Percentiles rank a stretch among this genome's conserved stretches.
phyloP scores from a whole-genome alignment of 2,888 invertebrate species.

The Tyria jacobaeae region DNA sequence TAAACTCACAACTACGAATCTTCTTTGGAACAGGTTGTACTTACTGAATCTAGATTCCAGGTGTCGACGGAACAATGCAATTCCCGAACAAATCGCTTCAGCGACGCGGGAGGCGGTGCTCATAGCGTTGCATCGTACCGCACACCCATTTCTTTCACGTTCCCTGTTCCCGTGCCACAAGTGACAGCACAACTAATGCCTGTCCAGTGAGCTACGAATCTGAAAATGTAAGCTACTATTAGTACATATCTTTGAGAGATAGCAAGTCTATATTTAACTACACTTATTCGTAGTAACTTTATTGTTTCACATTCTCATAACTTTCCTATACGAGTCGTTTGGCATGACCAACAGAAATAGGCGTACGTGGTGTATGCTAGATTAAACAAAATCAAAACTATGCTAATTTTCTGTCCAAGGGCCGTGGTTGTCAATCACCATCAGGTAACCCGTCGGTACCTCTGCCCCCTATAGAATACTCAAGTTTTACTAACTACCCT shows the following conservation, averaged over 20 bases:
- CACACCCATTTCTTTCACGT: conserved; percentile 23
- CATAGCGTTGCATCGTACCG: conserved; percentile 1
- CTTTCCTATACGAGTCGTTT: background rate
- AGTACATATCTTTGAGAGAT: conserved; percentile 13
- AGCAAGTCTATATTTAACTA: background rate
- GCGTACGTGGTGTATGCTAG: background rate
- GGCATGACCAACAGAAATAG: background rate
- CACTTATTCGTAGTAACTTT: background rate
- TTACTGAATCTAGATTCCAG: conserved; percentile 81
- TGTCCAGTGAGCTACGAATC: conserved; percentile 42
- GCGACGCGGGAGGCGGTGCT: conserved; percentile 27
- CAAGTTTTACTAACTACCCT: no score
- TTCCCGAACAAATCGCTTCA: conserved; percentile 76
- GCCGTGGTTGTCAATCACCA: no score
- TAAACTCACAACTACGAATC: conserved; percentile 62
- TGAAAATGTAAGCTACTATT: conserved; percentile 27
- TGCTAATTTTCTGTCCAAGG: no score
- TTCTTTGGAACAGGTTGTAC: conserved; percentile 63
- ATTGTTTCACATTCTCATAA: background rate
- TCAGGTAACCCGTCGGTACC: no score
- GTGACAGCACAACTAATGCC: conserved; percentile 51
- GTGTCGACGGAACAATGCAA: conserved; percentile 80
- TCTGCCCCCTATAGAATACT: no score
- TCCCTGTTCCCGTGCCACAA: conserved; percentile 32
- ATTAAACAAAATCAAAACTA: background rate